Percentiles rank a stretch among this genome's conserved stretches.
Conservation (phyloP, 2,113 vertebrate genomes). For the Takifugu flavidus region DNA sequence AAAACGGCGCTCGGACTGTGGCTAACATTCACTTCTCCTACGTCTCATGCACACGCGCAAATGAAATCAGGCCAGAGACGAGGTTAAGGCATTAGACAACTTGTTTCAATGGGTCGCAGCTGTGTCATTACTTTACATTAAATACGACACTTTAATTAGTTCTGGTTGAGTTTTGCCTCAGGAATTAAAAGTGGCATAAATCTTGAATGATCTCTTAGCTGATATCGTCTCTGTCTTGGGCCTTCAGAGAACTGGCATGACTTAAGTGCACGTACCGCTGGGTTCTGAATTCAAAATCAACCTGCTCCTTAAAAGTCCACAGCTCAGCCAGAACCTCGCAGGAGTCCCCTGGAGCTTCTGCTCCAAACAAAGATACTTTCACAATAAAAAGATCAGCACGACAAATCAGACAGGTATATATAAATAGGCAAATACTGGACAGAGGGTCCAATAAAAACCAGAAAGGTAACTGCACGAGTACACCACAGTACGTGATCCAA, state of each 20-base stretch:
- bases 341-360: slow-evolving; percentile 45
- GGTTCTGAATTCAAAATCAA: slow-evolving; percentile 24
- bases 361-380: slow-evolving; percentile 45
- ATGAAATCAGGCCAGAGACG: slow-evolving; percentile 16
- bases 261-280: slow-evolving; percentile 42
- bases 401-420: slow-evolving; percentile 42
- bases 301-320: slow-evolving; percentile 31
- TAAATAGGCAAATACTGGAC: slow-evolving; percentile 40
- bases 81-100: slow-evolving; percentile 17
- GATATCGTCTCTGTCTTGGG: no score
- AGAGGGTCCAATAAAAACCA: slow-evolving; percentile 45
- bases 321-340: slow-evolving; percentile 35
- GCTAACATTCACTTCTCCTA: slow-evolving; percentile 13
- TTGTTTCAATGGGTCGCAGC: neutral
- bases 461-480: slow-evolving; percentile 46
- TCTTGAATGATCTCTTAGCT: no score
- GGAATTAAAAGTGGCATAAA: neutral
- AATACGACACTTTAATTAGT: no score
- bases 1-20: neutral
- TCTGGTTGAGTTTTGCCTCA: neutral
- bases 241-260: slow-evolving; percentile 4
- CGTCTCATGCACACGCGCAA: slow-evolving; percentile 40
- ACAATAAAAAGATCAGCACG: slow-evolving; percentile 53
- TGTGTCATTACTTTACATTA: neutral
- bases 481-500: slow-evolving; percentile 43